A percentile compares a stretch with the other conserved stretches of the same genome.
These are phyloP conservation scores for Kuschelorhynchus macadamiae DNA, from an alignment of 2,888 invertebrate genomes.

Conservation along the genomic window DNA sequence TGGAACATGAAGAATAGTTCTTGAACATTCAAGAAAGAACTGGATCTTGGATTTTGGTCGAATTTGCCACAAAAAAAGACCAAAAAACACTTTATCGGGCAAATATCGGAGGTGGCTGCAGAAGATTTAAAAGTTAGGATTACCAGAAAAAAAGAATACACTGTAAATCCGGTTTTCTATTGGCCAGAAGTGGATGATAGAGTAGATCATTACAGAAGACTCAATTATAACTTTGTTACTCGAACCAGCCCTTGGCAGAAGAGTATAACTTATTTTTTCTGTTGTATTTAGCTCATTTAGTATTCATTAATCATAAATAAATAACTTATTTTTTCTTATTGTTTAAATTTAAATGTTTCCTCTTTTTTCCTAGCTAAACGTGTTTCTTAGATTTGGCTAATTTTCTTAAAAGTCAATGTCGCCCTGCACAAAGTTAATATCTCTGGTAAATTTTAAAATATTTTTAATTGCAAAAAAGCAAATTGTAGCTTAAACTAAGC, in stretches of 20 bases:
- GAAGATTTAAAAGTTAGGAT: not conserved
- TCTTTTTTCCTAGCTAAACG: too few species aligned
- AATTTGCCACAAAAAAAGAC: too few species aligned
- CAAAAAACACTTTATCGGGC: not conserved
- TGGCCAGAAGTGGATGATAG: constrained; percentile 4
- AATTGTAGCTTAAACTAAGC: constrained; percentile 3
- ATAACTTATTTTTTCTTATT: not conserved
- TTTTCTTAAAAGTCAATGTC: too few species aligned
- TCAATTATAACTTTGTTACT: not conserved
- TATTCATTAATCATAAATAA: not conserved
- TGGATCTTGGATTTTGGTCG: not conserved
- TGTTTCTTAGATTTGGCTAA: too few species aligned
- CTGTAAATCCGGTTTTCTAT: not conserved
- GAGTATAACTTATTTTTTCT: constrained; percentile 2
- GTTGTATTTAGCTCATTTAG: not conserved
- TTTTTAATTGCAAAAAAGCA: not conserved
- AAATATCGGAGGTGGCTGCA: not conserved
- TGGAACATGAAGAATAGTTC: not conserved
- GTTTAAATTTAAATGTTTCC: too few species aligned
- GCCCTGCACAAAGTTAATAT: too few species aligned
- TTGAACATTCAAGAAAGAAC: not conserved
- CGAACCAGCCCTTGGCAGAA: too few species aligned
- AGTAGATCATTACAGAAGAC: not conserved
- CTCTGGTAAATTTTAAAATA: too few species aligned
- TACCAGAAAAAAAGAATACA: not conserved